These are phyloP conservation scores for Typhlichthys eigenmanni DNA, from an alignment of 2,797 vertebrate species.

Conservation along the genomic window DNA sequence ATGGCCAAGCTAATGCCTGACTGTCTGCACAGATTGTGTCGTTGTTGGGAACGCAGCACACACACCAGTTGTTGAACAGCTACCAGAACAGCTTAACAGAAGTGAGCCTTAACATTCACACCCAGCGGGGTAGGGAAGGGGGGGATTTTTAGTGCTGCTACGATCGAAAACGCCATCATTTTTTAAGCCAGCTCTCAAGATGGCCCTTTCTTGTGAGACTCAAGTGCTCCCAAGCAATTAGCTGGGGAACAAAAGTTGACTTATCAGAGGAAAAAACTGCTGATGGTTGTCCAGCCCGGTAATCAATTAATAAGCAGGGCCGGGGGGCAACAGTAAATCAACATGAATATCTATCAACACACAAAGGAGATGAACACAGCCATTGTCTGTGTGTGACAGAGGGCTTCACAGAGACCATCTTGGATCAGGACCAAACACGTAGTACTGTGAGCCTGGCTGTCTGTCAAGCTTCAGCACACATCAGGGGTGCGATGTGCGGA, in stretches of 20 bases:
- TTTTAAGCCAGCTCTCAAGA: slow-evolving; percentile 40
- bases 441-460: no score
- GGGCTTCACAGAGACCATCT: slow-evolving; percentile 61
- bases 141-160: slow-evolving; percentile 48
- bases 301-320: slow-evolving; percentile 71
- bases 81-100: slow-evolving; percentile 2
- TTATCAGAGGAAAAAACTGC: slow-evolving; percentile 67
- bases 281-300: slow-evolving; percentile 63
- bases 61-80: neutral
- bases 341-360: slow-evolving; percentile 69
- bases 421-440: neutral
- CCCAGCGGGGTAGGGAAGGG: neutral
- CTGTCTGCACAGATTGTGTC: no score
- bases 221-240: slow-evolving; percentile 58
- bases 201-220: slow-evolving; percentile 51
- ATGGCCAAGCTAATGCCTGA: no score
- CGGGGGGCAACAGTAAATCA: slow-evolving; percentile 72
- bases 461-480: no score
- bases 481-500: no score
- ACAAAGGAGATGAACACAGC: slow-evolving; percentile 68
- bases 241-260: slow-evolving; percentile 63
- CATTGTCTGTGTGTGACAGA: slow-evolving; percentile 66
- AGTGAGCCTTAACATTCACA: no score
- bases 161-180: slow-evolving; percentile 49
- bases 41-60: neutral